Evolutionary conservation across 30 jellyfish, hydroid and myxozoan genomes (phyloP).

Genomic region (Aurelia aurita complex sp. Pacific): DNA sequence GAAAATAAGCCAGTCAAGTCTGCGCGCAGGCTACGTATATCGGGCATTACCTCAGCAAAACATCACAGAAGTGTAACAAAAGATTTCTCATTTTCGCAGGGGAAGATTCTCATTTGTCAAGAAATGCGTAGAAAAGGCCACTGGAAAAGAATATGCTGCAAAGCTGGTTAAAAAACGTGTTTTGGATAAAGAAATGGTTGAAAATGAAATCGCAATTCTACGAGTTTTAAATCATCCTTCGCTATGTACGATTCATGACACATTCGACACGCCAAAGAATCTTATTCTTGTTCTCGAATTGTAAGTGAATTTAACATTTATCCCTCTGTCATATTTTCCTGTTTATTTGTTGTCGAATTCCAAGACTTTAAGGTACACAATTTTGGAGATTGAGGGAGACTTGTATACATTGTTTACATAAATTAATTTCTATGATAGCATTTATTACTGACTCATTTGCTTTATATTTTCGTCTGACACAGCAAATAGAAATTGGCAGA

Average conservation of each 20-base stretch:
- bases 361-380: no score
- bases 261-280: constrained; percentile 92
- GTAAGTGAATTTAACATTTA: constrained; percentile 41
- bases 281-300: constrained; percentile 83
- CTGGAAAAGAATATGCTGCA: constrained; percentile 94
- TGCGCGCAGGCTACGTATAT: not conserved
- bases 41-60: not conserved
- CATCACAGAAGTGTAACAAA: not conserved
- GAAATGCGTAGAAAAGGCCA: constrained; percentile 86
- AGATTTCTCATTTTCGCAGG: constrained; percentile 38
- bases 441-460: no score
- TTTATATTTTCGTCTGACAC: no score
- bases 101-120: constrained; percentile 98
- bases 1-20: no score
- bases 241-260: constrained; percentile 75
- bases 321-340: no score
- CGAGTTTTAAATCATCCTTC: constrained; percentile 91
- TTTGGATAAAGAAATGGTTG: constrained; percentile 91
- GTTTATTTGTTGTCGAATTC: no score
- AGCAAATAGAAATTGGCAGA: no score
- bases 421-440: no score
- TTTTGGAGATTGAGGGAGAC: no score
- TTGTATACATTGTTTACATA: no score
- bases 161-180: constrained; percentile 93
- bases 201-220: constrained; percentile 88